phyloP scores from a whole-genome alignment of 2,888 invertebrate species.

The Sphinx pinastri region DNA sequence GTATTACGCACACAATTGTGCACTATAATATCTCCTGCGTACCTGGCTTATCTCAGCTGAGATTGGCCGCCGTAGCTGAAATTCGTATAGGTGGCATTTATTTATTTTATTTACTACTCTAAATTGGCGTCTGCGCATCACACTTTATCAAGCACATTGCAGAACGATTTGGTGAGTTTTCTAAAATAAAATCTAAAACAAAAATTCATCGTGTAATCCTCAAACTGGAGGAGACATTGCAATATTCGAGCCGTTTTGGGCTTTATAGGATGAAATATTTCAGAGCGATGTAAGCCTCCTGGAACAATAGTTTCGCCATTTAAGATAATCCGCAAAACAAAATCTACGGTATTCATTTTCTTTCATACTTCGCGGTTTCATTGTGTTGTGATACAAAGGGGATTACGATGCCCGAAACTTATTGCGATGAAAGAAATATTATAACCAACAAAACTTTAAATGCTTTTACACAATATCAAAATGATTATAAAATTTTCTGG shows the following conservation, averaged over 20 bases:
- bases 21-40: too few species aligned
- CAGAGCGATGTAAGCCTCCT: slow-evolving; percentile 26
- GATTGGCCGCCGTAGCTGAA: too few species aligned
- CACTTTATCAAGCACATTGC: too few species aligned
- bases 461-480: background rate
- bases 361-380: slow-evolving; percentile 27
- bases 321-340: slow-evolving; percentile 14
- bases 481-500: too few species aligned
- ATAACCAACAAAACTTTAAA: background rate
- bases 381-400: slow-evolving; percentile 34
- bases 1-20: too few species aligned
- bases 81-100: too few species aligned
- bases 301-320: slow-evolving; percentile 25
- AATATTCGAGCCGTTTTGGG: slow-evolving; percentile 15
- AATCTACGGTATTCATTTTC: slow-evolving; percentile 24
- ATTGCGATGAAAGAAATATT: slow-evolving; percentile 21
- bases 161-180: too few species aligned
- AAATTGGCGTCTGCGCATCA: too few species aligned
- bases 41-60: too few species aligned
- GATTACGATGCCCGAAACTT: slow-evolving; percentile 30
- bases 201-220: background rate
- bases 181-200: too few species aligned
- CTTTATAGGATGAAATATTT: slow-evolving; percentile 37
- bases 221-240: background rate
- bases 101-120: too few species aligned